Evolutionary conservation across 1,140 invertebrate genomes (phyloP).

Genomic region (Musca vetustissima): DNA sequence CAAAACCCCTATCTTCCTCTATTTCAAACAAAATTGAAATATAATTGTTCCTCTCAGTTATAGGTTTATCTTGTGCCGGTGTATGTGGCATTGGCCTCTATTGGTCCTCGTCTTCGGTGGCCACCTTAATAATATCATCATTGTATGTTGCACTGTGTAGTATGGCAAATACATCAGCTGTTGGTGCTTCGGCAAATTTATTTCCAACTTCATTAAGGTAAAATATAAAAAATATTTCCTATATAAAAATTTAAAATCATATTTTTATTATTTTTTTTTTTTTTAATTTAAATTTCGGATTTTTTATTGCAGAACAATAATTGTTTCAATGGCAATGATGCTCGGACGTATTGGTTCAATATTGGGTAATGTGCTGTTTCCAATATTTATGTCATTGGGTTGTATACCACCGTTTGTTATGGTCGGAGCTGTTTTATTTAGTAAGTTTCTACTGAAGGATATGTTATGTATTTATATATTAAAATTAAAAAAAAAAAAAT

Average conservation of each 20-base stretch:
- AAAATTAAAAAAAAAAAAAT: background rate
- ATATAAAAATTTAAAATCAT: too few species aligned
- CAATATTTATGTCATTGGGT: slow-evolving; percentile 43
- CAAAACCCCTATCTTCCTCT: too few species aligned
- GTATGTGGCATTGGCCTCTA: slow-evolving; percentile 56
- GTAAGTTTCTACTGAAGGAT: slow-evolving; percentile 39
- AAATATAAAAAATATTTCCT: slow-evolving; percentile 26
- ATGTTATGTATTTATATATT: too few species aligned
- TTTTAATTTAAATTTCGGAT: background rate
- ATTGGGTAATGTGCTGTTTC: slow-evolving; percentile 47
- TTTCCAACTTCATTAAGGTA: slow-evolving; percentile 51
- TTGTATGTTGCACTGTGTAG: slow-evolving; percentile 49
- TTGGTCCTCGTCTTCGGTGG: slow-evolving; percentile 53
- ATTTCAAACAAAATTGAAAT: too few species aligned
- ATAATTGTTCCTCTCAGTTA: slow-evolving; percentile 32
- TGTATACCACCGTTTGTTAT: slow-evolving; percentile 51
- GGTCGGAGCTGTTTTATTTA: slow-evolving; percentile 44
- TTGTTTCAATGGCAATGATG: slow-evolving; percentile 50
- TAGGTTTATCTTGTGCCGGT: slow-evolving; percentile 50
- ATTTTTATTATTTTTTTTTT: too few species aligned
- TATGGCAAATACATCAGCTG: slow-evolving; percentile 44
- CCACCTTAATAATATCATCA: slow-evolving; percentile 43
- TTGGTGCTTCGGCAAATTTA: slow-evolving; percentile 48
- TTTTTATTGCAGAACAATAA: slow-evolving; percentile 42
- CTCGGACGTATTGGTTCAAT: slow-evolving; percentile 46